phyloP scores from a whole-genome alignment of 2,797 vertebrate genomes.

The Acestrorhynchus altus region DNA sequence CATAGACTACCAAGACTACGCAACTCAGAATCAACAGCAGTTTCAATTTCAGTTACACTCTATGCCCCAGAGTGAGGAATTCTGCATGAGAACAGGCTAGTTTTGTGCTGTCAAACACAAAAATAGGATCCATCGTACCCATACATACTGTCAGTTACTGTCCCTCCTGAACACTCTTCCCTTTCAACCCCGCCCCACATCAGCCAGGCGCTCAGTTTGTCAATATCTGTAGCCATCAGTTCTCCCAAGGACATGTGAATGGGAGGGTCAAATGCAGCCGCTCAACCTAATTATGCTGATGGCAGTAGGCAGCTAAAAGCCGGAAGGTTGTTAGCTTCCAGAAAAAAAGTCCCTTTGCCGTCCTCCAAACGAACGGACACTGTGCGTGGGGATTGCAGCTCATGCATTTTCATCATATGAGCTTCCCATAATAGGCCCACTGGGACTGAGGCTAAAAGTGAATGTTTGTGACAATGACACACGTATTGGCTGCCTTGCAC shows the following conservation, averaged over 20 bases:
- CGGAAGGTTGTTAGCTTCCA: slow-evolving; percentile 79
- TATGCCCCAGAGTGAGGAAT: background rate
- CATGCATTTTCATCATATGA: slow-evolving; percentile 76
- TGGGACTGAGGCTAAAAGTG: slow-evolving; percentile 31
- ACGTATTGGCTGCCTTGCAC: slow-evolving; percentile 12
- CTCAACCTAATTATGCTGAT: slow-evolving; percentile 84
- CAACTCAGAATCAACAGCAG: background rate
- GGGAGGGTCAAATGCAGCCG: slow-evolving; percentile 73
- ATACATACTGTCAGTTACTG: slow-evolving; percentile 45
- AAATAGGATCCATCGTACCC: slow-evolving; percentile 30
- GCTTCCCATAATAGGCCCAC: slow-evolving; percentile 39
- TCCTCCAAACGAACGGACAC: slow-evolving; percentile 74
- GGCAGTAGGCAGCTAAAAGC: slow-evolving; percentile 78
- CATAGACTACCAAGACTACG: slow-evolving; percentile 7
- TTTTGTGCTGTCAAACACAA: background rate
- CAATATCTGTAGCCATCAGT: slow-evolving; percentile 75
- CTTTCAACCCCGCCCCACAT: slow-evolving; percentile 40
- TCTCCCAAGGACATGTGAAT: slow-evolving; percentile 77
- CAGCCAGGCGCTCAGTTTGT: slow-evolving; percentile 67
- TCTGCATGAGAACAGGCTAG: background rate
- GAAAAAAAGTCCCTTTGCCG: slow-evolving; percentile 73
- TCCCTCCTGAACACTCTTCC: slow-evolving; percentile 43
- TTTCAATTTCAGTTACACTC: background rate
- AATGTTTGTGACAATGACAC: slow-evolving; percentile 46
- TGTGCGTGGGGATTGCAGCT: slow-evolving; percentile 71